phyloP scores from a whole-genome alignment of 2,113 vertebrate genomes.

The Heteronetta atricapilla region DNA sequence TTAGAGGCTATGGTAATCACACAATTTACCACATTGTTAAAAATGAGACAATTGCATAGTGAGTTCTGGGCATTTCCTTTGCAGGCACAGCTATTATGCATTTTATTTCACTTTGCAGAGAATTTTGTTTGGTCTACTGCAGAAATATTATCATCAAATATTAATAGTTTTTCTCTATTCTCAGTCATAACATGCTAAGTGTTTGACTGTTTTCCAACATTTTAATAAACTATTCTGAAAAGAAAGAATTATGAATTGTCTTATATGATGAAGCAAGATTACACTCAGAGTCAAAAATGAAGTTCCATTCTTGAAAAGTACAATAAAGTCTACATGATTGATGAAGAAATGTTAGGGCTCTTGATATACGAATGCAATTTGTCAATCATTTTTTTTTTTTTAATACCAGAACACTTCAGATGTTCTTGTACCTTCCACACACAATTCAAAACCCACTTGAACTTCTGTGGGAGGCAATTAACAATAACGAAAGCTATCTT shows the following conservation, averaged over 20 bases:
- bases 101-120: not conserved
- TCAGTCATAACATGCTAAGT: not conserved
- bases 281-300: not conserved
- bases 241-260: not conserved
- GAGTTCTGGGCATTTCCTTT: not conserved
- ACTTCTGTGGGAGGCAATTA: not conserved
- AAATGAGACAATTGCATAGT: not conserved
- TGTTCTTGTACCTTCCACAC: not conserved
- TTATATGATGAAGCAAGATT: not conserved
- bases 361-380: not conserved
- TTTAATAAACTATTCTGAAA: not conserved
- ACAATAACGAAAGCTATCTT: not conserved
- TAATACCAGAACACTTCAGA: not conserved
- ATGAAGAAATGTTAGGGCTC: not conserved
- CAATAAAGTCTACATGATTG: not conserved
- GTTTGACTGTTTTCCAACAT: constrained; percentile 33
- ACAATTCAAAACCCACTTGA: not conserved
- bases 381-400: not conserved
- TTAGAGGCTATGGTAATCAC: not conserved
- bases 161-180: constrained; percentile 8
- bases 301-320: not conserved
- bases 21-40: not conserved
- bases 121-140: not conserved
- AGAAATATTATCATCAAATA: constrained; percentile 38
- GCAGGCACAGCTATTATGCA: not conserved